These are phyloP conservation scores for Aphelinus atriplicis DNA, from an alignment of 1,140 invertebrate genomes.

Conservation along the genomic window DNA sequence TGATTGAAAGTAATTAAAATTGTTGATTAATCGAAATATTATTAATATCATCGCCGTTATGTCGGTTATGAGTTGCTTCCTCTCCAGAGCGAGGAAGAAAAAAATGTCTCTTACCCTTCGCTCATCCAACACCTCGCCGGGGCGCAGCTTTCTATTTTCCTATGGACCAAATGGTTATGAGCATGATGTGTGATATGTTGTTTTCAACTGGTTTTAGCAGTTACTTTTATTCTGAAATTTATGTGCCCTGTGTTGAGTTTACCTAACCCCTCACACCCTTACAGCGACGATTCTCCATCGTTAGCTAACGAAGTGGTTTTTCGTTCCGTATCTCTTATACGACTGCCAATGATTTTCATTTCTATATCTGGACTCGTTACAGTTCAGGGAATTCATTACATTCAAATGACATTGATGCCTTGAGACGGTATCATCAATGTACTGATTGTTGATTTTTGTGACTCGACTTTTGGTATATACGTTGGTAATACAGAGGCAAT, in stretches of 20 bases:
- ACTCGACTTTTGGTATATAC: neutral
- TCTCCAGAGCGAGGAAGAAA: constrained; percentile 42
- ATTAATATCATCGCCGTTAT: constrained; percentile 31
- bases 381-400: too few species aligned
- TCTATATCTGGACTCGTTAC: too few species aligned
- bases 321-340: too few species aligned
- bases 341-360: too few species aligned
- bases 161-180: constrained; percentile 68
- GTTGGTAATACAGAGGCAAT: neutral
- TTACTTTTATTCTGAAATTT: neutral
- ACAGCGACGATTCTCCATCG: too few species aligned
- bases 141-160: constrained; percentile 87
- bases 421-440: too few species aligned
- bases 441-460: neutral
- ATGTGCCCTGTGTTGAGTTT: neutral
- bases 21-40: constrained; percentile 23
- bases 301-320: too few species aligned
- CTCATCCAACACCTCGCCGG: constrained; percentile 90
- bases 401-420: too few species aligned
- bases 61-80: constrained; percentile 33
- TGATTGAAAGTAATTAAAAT: neutral
- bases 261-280: too few species aligned
- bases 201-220: neutral
- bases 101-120: constrained; percentile 83
- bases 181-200: constrained; percentile 49